Evolutionary conservation across 53 echinoderm and acorn worm genomes (phyloP), one percentile per base, ranked within the genome.

Genomic region (Arbacia lixula): DNA sequence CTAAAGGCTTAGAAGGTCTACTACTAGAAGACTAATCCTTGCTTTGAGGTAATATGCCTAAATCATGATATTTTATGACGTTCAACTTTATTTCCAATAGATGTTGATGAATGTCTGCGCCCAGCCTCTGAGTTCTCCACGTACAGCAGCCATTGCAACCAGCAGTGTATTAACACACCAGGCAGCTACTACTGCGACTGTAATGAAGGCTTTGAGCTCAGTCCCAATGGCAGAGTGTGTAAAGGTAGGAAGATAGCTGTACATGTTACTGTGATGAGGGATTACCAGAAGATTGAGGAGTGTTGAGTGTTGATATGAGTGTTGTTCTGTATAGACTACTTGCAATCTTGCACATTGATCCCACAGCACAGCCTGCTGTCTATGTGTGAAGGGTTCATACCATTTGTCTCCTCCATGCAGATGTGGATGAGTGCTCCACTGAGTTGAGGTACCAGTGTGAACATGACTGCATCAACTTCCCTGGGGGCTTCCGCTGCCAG

Each of bases 131-230:
- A 46, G 6, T 76, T 56, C 22, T 53, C 79, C 17, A 82, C 68
- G 37, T 87, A 85, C 76, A 91, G 93, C 58, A 85, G 89, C 62
- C 93, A 96, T 28, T 96, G 93, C 42, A 93, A 96, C 79, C 93
- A 93, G 81, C 87, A 55, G 19, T 96, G 96, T 62, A 86, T 93
- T 31, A 96, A 96, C 84, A 89, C 93, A 66, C 89, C 91, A 12
- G 96, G 96, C 38, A 96, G 96, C 88, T 96, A 95, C 72, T 96
- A 91, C 72, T 96, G 96, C 50, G 96, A 96, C 85, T 96, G 96
- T 86, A 71, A 96, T 49, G 83, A 91, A 12, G 96, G 96, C 16
- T 96, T 96, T 77, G 87, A 91, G 57, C 93, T 96, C 60, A 96
- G 96, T 86, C 93, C 96, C 27, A 96, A 96, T 82, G 96, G 93